Conservation (phyloP, 1,140 invertebrate genomes). For the Anagrus nilaparvatae region DNA sequence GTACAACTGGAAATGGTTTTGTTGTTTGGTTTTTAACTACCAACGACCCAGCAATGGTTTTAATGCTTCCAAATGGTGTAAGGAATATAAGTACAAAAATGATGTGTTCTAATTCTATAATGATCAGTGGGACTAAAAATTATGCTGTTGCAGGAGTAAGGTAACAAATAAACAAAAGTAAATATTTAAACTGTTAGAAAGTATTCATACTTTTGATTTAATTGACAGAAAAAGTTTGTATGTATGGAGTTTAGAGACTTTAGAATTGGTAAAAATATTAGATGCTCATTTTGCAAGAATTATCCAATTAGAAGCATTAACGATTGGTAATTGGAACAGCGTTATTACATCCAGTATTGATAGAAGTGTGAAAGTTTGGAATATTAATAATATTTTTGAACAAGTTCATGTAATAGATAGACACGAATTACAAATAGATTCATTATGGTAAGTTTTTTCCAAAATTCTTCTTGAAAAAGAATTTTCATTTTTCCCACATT, state of each 20-base stretch:
- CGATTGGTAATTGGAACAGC: constrained; percentile 84
- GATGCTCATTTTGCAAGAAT: constrained; percentile 97
- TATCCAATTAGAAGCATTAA: constrained; percentile 78
- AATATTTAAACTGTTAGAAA: not conserved
- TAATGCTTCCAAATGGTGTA: constrained; percentile 78
- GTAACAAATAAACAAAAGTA: constrained; percentile 32
- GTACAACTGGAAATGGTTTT: constrained; percentile 76
- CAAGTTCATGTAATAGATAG: constrained; percentile 93
- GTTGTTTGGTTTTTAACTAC: constrained; percentile 58
- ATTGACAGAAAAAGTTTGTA: constrained; percentile 85
- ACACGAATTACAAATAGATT: constrained; percentile 91
- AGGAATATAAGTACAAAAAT: constrained; percentile 87
- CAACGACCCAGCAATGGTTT: constrained; percentile 49
- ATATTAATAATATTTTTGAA: constrained; percentile 97
- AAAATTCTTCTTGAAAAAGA: not conserved
- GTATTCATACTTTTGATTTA: not conserved
- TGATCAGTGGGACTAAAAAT: constrained; percentile 79
- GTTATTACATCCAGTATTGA: constrained; percentile 96
- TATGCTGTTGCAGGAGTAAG: constrained; percentile 91
- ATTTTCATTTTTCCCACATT: constrained; percentile 4
- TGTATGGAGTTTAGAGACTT: constrained; percentile 77
- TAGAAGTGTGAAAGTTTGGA: constrained; percentile 97
- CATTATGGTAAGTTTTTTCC: constrained; percentile 58
- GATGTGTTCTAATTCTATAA: constrained; percentile 80
- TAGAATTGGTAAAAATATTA: constrained; percentile 77